A percentile compares a stretch with the other conserved stretches of the same genome.
These are phyloP conservation scores for Eulemur mongoz DNA, from an alignment of 2,797 vertebrate genomes.

Conservation along the genomic window DNA sequence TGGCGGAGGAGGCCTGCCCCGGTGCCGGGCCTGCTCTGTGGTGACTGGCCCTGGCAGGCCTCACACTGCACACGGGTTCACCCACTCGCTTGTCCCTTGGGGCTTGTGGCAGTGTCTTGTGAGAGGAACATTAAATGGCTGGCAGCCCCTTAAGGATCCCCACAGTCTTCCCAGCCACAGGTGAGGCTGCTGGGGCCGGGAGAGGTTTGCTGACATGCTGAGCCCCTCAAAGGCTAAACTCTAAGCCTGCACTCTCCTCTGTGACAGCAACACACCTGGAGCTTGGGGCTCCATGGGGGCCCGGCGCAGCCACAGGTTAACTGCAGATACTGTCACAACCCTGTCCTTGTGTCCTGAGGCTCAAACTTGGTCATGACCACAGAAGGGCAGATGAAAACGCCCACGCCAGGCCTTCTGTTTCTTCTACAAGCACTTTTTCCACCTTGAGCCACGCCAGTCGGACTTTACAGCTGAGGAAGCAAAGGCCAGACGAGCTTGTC, in stretches of 20 bases:
- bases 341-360: neutral
- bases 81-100: neutral
- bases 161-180: neutral
- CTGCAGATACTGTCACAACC: neutral
- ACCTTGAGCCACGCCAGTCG: neutral
- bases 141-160: neutral
- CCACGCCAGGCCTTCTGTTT: neutral
- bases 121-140: neutral
- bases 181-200: neutral
- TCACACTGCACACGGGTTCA: neutral
- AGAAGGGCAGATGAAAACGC: neutral
- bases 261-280: neutral
- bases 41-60: neutral
- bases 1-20: neutral
- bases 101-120: neutral
- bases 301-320: neutral
- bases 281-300: accelerated
- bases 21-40: neutral
- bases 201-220: neutral
- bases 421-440: neutral
- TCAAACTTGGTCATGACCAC: neutral
- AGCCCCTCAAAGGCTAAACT: neutral
- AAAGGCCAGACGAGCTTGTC: neutral
- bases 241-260: no score
- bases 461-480: neutral